These are phyloP conservation scores for Chelonoidis abingdonii DNA, from an alignment of 2,113 vertebrate species.

Conservation along the genomic window DNA sequence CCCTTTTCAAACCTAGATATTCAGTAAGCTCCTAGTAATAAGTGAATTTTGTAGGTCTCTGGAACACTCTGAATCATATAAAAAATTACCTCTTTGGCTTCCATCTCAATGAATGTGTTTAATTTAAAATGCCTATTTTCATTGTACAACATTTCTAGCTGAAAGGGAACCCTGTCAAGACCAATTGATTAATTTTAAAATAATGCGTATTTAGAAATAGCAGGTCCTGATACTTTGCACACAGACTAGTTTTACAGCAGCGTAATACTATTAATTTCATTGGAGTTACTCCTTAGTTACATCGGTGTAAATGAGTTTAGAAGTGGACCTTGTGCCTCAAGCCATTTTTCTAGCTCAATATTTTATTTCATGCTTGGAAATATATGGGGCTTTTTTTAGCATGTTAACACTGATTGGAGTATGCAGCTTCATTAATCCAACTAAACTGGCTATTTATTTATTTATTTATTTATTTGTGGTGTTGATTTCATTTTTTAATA, in stretches of 20 bases:
- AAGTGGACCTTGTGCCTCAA: neutral
- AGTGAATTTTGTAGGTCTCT: neutral
- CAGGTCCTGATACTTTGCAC: neutral
- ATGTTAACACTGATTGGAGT: rapidly evolving
- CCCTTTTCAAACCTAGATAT: neutral
- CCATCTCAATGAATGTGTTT: neutral
- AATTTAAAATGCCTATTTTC: neutral
- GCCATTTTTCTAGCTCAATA: neutral
- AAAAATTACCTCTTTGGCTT: neutral
- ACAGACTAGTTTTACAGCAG: neutral
- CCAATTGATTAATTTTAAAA: neutral
- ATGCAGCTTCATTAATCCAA: neutral
- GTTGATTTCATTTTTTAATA: rapidly evolving
- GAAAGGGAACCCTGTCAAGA: neutral
- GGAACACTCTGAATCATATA: neutral
- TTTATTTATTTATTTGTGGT: too few relatives aligned
- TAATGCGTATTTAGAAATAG: neutral
- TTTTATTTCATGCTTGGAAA: neutral
- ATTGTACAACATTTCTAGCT: neutral
- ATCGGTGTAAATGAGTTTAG: neutral
- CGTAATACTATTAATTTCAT: neutral
- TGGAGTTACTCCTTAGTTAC: neutral
- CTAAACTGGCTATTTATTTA: too few relatives aligned
- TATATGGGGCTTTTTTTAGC: neutral
- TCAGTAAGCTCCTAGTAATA: neutral